Base-by-base conservation (phyloP, 2,888 invertebrate species). In the Blomia tropicalis region DNA sequence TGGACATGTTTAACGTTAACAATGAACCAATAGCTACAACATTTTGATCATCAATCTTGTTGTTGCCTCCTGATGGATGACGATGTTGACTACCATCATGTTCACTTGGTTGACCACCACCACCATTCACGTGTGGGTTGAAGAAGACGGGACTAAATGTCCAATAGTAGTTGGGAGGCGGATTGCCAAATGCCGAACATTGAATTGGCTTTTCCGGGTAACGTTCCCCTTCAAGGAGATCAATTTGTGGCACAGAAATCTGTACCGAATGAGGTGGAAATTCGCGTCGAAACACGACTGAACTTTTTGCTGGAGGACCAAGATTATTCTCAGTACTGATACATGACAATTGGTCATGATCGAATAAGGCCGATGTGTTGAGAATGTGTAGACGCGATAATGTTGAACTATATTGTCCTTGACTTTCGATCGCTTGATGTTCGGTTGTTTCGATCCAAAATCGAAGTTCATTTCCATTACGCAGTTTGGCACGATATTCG, bases 231-330 rank as follows among this genome's bases (percentile, higher is more conserved):
- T 73, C 73, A 54, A 71, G 69, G n/a, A 74, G 71, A 62, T 73
- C 71, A 22, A 74, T 66, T 30, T 68, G 63, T 3, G 68, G 66
- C 62, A 76, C 75, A 2, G 83, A 82, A 11, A 88, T 83, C 1
- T 81, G 82, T 68, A 89, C 81, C 70, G 87, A 84, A 72, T 87
- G 87, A n/a, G 91, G 91, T 66, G 84, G 82, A 78, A 91, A 91
- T 76, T 91, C 89, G 25, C 90, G 87, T 65, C 85, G 84, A 70
- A 91, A 86, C 71, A 83, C 82, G 43, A 88, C 87, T 62, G 83
- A 83, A 72, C 85, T 87, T 70, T 82, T 82, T 66, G 90, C 88
- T 1, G 86, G 83, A 0, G 81, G 77, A 0, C 90, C 89, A 56
- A 85, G 84, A 23, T 65, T 66, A 32, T 68, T 68, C 25, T 64